Evolutionary conservation across 2,113 vertebrate species (phyloP).

Genomic region (Ursus arctos): DNA sequence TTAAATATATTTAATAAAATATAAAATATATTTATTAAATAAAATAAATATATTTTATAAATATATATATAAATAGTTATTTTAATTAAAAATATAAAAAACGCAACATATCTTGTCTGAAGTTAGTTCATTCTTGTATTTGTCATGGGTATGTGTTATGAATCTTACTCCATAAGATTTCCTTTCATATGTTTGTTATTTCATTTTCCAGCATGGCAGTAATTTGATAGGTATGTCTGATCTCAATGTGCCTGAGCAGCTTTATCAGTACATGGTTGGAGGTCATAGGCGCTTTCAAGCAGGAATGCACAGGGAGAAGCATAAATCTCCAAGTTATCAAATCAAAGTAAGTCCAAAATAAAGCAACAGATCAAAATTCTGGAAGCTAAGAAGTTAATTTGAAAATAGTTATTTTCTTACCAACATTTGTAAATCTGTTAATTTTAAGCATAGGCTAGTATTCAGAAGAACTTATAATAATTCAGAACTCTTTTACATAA

Average conservation of each 20-base stretch:
- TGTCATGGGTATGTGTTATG: neutral
- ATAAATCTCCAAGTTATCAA: conserved; percentile 99
- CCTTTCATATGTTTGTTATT: neutral
- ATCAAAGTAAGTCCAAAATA: conserved; percentile 92
- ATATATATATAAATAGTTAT: no score
- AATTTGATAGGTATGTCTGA: conserved; percentile 99
- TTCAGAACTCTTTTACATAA: conserved; percentile 30
- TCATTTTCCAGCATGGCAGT: conserved; percentile 93
- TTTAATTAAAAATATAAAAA: neutral
- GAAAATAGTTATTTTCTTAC: neutral
- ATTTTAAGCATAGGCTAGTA: neutral
- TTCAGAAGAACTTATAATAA: neutral
- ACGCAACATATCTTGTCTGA: neutral
- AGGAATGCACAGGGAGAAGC: conserved; percentile 95
- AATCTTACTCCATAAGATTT: neutral
- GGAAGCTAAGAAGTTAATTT: neutral
- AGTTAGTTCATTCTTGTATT: neutral
- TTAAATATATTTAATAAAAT: no score
- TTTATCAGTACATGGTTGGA: conserved; percentile 99
- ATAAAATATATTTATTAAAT: no score
- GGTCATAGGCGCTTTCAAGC: conserved; percentile 95
- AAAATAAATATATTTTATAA: no score
- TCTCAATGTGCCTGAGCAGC: conserved; percentile 97
- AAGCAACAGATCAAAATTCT: neutral
- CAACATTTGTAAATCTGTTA: neutral